Conservation (phyloP, 2,888 invertebrate genomes). For the Sinhomidia bicolor region DNA sequence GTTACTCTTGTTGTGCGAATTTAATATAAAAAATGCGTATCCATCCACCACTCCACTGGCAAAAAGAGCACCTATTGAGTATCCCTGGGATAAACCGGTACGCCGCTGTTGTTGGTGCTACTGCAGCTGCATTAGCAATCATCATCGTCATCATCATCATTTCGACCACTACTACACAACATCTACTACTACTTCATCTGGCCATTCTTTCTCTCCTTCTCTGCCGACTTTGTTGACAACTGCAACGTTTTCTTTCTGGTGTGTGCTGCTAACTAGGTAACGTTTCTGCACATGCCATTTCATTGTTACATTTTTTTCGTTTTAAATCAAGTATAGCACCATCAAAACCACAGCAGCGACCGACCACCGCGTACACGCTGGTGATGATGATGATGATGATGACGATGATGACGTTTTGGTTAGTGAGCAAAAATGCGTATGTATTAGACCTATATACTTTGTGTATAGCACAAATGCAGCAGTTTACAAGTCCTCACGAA, state of each 20-base stretch:
- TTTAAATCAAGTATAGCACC: not conserved
- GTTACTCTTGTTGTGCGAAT: slow-evolving; percentile 27
- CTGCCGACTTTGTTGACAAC: not conserved
- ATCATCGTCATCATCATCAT: not conserved
- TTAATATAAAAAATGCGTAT: slow-evolving; percentile 6
- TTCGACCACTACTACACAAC: not conserved
- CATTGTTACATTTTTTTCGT: slow-evolving; percentile 11
- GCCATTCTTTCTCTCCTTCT: not conserved
- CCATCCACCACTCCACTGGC: not conserved
- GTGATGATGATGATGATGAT: slow-evolving; percentile 14
- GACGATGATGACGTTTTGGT: not conserved
- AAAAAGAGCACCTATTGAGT: not conserved
- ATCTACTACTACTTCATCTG: not conserved
- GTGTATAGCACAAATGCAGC: too few relatives aligned
- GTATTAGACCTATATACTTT: too few relatives aligned
- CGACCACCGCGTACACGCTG: too few relatives aligned
- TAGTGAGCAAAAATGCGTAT: too few relatives aligned
- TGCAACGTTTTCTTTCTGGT: not conserved
- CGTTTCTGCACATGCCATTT: slow-evolving; percentile 30
- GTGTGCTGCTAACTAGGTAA: slow-evolving; percentile 36
- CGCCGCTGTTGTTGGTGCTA: not conserved
- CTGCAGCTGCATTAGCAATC: not conserved
- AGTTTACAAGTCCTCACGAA: slow-evolving; percentile 12
- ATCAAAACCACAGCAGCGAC: not conserved
- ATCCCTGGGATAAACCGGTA: slow-evolving; percentile 26